Conservation (phyloP, 2,113 vertebrate species). For the Todiramphus chloris region DNA sequence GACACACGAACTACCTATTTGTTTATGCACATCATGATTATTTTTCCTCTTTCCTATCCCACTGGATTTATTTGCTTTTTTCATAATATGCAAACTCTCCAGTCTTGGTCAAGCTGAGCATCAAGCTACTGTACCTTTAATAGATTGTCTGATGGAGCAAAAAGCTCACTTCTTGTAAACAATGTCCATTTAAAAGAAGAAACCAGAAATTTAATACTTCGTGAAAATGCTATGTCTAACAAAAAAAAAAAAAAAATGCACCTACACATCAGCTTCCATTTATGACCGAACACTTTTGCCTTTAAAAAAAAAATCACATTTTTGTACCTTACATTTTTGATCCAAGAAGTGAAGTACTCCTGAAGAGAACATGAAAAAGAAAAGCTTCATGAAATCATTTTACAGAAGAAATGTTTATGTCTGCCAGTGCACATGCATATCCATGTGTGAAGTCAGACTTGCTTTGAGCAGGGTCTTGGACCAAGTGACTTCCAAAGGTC, state of each 20-base stretch:
- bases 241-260: not conserved
- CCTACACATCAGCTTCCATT: not conserved
- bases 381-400: not conserved
- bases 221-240: not conserved
- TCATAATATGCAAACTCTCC: not conserved
- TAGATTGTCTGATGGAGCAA: conserved; percentile 60
- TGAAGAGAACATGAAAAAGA: not conserved
- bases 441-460: not conserved
- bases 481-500: not conserved
- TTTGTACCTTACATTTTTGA: not conserved
- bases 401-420: not conserved
- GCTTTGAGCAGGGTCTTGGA: not conserved
- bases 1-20: not conserved
- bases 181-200: conserved; percentile 31
- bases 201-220: not conserved
- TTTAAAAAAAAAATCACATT: not conserved
- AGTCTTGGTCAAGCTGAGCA: not conserved
- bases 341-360: not conserved
- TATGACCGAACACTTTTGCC: not conserved
- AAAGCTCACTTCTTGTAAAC: conserved; percentile 60
- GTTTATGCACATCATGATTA: fast-evolving
- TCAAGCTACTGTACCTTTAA: conserved; percentile 14
- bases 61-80: not conserved
- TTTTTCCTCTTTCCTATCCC: fast-evolving
- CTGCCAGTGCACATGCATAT: fast-evolving